Percentiles rank a stretch among this genome's conserved stretches.
Evolutionary conservation across 2,113 vertebrate species (phyloP).

Genomic region (Odobenus rosmarus): DNA sequence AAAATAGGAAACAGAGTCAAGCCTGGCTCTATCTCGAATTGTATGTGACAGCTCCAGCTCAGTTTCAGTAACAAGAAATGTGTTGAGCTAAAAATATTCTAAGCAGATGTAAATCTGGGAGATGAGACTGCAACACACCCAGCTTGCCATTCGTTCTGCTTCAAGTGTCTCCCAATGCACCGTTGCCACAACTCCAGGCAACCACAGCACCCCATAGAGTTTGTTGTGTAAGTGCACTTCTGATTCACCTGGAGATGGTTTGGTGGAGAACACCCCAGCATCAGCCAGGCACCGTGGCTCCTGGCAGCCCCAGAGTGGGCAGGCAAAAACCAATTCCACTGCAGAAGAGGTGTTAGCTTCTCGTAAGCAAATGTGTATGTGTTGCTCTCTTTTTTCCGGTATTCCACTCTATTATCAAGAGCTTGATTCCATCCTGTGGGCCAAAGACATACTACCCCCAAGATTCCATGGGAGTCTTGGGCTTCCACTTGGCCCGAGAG

Average conservation of each 20-base stretch:
- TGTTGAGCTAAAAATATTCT: slow-evolving; percentile 77
- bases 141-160: slow-evolving; percentile 53
- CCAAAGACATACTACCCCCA: neutral
- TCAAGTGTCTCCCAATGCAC: slow-evolving; percentile 54
- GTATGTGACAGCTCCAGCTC: slow-evolving; percentile 69
- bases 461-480: neutral
- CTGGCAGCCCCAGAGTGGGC: neutral
- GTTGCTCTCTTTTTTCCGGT: slow-evolving; percentile 65
- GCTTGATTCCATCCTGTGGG: neutral
- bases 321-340: slow-evolving; percentile 73
- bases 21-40: slow-evolving; percentile 74
- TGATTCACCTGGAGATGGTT: neutral
- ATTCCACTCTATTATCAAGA: slow-evolving; percentile 46
- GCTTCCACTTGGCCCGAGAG: neutral
- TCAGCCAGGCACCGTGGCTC: slow-evolving; percentile 38
- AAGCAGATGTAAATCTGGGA: slow-evolving; percentile 83
- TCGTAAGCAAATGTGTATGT: slow-evolving; percentile 46
- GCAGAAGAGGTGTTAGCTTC: slow-evolving; percentile 65
- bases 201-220: neutral
- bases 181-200: slow-evolving; percentile 44
- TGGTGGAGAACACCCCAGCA: slow-evolving; percentile 43
- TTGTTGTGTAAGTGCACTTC: slow-evolving; percentile 11
- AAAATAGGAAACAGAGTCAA: slow-evolving; percentile 83
- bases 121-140: slow-evolving; percentile 63
- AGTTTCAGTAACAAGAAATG: slow-evolving; percentile 76